These are phyloP conservation scores for Tetraneura akinire DNA, from an alignment of 1,140 invertebrate species.

Conservation along the genomic window DNA sequence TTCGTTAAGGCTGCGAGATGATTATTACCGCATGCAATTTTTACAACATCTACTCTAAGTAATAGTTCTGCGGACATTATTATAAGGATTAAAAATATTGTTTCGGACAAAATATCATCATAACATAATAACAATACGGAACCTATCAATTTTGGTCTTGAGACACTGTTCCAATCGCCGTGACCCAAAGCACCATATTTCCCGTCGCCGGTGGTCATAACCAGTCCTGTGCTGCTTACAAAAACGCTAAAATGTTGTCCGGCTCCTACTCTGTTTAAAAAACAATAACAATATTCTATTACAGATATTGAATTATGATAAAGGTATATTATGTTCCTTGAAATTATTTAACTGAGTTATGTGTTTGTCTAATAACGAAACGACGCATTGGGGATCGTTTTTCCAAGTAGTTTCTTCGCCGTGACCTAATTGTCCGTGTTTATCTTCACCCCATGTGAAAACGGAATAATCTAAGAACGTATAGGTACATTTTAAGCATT, in stretches of 20 bases:
- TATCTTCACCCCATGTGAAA: conserved; percentile 73
- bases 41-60: conserved; percentile 66
- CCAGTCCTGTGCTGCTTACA: conserved; percentile 69
- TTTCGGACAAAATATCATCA: too few relatives aligned
- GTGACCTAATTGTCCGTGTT: conserved; percentile 70
- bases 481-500: not conserved
- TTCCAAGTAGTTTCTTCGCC: conserved; percentile 63
- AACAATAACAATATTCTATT: not conserved
- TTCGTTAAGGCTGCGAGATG: conserved; percentile 69
- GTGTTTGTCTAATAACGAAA: conserved; percentile 66
- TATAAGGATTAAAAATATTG: too few relatives aligned
- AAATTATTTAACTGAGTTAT: conserved; percentile 62
- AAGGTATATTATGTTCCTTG: not conserved
- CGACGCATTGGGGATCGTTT: conserved; percentile 64
- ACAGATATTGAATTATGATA: not conserved
- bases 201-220: conserved; percentile 73
- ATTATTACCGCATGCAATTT: conserved; percentile 67
- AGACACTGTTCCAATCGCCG: conserved; percentile 64
- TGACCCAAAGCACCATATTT: conserved; percentile 69
- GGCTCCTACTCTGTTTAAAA: conserved; percentile 60
- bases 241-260: conserved; percentile 69
- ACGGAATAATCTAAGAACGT: conserved; percentile 63
- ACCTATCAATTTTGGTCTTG: conserved; percentile 69
- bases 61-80: conserved; percentile 58
- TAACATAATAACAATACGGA: conserved; percentile 50